These are phyloP conservation scores for Colistium nudipinnis DNA, from an alignment of 2,113 vertebrate species.

Conservation along the genomic window DNA sequence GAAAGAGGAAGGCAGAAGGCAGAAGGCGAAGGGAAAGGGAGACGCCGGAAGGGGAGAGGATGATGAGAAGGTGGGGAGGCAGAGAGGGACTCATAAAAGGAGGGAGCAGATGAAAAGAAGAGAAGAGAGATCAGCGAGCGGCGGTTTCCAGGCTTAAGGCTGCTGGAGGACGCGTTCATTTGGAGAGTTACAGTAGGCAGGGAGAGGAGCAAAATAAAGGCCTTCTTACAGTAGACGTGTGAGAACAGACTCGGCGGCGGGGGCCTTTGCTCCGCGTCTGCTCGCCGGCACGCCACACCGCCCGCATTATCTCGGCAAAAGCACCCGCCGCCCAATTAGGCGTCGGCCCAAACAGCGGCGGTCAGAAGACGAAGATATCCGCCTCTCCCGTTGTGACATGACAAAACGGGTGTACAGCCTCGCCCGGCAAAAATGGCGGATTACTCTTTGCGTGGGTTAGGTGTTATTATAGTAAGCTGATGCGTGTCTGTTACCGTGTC, in stretches of 20 bases:
- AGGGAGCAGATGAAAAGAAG: conserved; percentile 62
- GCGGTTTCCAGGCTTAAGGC: conserved; percentile 66
- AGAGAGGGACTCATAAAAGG: conserved; percentile 58
- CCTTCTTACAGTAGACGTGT: conserved; percentile 24
- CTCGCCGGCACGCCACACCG: conserved; percentile 40
- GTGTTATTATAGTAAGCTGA: conserved; percentile 72
- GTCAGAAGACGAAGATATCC: conserved; percentile 41
- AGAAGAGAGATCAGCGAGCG: conserved; percentile 61
- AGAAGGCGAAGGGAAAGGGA: conserved; percentile 19
- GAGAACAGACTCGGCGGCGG: conserved; percentile 11
- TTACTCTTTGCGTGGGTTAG: conserved; percentile 43
- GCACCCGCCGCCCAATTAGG: conserved; percentile 44
- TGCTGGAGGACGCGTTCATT: conserved; percentile 65
- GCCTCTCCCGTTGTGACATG: conserved; percentile 23
- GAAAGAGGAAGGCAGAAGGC: not conserved
- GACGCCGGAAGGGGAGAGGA: conserved; percentile 39
- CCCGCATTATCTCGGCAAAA: conserved; percentile 48
- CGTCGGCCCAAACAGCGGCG: conserved; percentile 39
- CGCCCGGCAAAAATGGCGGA: conserved; percentile 55
- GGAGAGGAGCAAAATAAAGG: conserved; percentile 13
- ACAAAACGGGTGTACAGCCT: conserved; percentile 57
- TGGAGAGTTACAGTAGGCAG: conserved; percentile 40
- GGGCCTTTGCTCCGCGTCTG: conserved; percentile 28
- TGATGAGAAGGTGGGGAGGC: conserved; percentile 57
- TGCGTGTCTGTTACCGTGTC: conserved; percentile 65